phyloP scores from a whole-genome alignment of 2,888 invertebrate genomes.

The Neria commutata region DNA sequence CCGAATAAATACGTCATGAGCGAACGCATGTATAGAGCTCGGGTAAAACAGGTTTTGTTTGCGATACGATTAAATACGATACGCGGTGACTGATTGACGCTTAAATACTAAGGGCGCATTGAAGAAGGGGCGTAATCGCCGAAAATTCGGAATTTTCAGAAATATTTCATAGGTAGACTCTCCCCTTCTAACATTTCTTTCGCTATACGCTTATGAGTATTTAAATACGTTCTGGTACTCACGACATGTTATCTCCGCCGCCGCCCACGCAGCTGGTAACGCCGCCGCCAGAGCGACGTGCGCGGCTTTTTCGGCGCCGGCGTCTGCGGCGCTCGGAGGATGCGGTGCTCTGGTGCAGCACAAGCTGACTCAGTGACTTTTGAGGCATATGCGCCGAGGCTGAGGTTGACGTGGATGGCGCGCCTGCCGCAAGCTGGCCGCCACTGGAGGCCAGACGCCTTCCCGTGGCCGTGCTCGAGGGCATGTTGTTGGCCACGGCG shows the following conservation, averaged over 20 bases:
- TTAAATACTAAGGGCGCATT: too few relatives aligned
- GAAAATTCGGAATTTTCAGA: too few relatives aligned
- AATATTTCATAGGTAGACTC: too few relatives aligned
- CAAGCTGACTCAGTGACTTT: constrained; percentile 60
- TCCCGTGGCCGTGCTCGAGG: constrained; percentile 13
- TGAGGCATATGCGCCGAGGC: constrained; percentile 38
- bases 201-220: too few relatives aligned
- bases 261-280: constrained; percentile 54
- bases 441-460: constrained; percentile 50
- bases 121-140: too few relatives aligned
- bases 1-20: too few relatives aligned
- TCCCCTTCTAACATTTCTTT: too few relatives aligned
- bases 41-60: too few relatives aligned
- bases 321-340: constrained; percentile 59
- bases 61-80: too few relatives aligned
- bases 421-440: constrained; percentile 56
- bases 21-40: too few relatives aligned
- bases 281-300: constrained; percentile 52
- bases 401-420: constrained; percentile 28
- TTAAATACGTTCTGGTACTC: too few relatives aligned
- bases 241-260: constrained; percentile 57
- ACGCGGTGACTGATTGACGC: too few relatives aligned
- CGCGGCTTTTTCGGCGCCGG: constrained; percentile 57
- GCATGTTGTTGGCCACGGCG: constrained; percentile 48
- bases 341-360: constrained; percentile 57